phyloP scores from a whole-genome alignment of 2,888 invertebrate species.

The Ctena decussata region DNA sequence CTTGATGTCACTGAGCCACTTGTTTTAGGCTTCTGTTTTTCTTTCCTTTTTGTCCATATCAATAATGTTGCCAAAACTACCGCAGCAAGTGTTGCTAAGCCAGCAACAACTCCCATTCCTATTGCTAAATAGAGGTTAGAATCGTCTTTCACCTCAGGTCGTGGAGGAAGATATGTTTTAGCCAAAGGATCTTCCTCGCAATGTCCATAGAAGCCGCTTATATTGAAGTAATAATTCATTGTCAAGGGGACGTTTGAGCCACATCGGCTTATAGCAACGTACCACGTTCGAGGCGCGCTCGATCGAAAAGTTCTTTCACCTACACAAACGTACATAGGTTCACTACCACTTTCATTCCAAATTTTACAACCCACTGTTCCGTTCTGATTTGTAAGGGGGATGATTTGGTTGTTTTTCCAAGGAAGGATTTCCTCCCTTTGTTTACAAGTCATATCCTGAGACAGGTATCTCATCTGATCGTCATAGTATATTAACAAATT shows the following conservation, averaged over 20 bases:
- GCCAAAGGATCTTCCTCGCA: conserved; percentile 82
- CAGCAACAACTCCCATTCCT: conserved; percentile 79
- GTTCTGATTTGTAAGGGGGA: conserved; percentile 76
- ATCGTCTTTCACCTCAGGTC: conserved; percentile 49
- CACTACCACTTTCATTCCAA: conserved; percentile 71
- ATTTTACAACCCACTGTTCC: conserved; percentile 75
- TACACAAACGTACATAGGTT: conserved; percentile 77
- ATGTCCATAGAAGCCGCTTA: conserved; percentile 80
- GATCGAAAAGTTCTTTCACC: conserved; percentile 81
- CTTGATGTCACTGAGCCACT: conserved; percentile 82
- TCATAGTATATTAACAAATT: conserved; percentile 82
- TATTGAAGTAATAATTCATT: conserved; percentile 81
- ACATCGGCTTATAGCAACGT: conserved; percentile 80
- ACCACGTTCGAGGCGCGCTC: conserved; percentile 80
- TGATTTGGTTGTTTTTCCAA: conserved; percentile 78
- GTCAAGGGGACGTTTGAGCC: conserved; percentile 68
- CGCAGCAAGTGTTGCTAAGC: conserved; percentile 75
- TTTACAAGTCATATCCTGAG: conserved; percentile 76
- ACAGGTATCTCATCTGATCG: conserved; percentile 77
- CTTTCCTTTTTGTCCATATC: conserved; percentile 72
- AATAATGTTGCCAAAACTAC: conserved; percentile 78
- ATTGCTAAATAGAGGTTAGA: conserved; percentile 75
- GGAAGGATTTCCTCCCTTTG: conserved; percentile 77
- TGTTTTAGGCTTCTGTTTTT: conserved; percentile 70
- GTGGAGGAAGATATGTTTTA: conserved; percentile 72